Evolutionary conservation across 1,140 invertebrate genomes (phyloP), one percentile per base, ranked within the genome.

Genomic region (Cydia strobilella): DNA sequence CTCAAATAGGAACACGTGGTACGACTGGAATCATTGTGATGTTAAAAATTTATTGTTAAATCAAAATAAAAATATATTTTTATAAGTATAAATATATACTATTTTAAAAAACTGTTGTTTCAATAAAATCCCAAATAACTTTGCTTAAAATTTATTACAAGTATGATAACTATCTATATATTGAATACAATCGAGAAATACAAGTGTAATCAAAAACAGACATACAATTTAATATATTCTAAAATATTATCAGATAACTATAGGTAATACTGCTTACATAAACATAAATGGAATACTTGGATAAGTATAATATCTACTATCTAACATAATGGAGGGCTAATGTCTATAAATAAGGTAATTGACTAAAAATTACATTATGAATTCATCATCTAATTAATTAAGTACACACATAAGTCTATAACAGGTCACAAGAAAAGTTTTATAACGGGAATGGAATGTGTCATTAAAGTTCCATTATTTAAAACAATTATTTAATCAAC

Each of bases 1-100:
- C 89, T 92, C 89, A 90, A 91, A 80, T 89, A 89, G 84, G 82
- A 77, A 82, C 74, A 83, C 86, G 79, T 76, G 79, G 75, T 39
- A 72, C 51, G 48, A 76, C 48, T 63, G 72, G 78, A 80, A 78
- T 77, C 75, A 83, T 82, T 86, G 81, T 85, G 83, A 88, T 87
- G 20, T 77, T 77, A 74, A 76, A 80, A 54, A 15, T 35, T 69
- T 83, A 80, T 48, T 76, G 76, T 59, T 59, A 59, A 59, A 23
- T 23, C 54, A 79, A 77, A 73, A 72, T 79, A 80, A 78, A 80
- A 81, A 77, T 42, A 84, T 89, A 90, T 88, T 89, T 88, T 91
- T 89, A 83, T 90, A 86, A 90, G 83, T 79, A 82, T 80, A 86
- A 87, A 84, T 85, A 80, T 81, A 82, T 69, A 79, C 78, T 83